Evolutionary conservation across 2,888 invertebrate genomes (phyloP), one percentile per base, ranked within the genome.

Genomic region (Uloborus plumipes): DNA sequence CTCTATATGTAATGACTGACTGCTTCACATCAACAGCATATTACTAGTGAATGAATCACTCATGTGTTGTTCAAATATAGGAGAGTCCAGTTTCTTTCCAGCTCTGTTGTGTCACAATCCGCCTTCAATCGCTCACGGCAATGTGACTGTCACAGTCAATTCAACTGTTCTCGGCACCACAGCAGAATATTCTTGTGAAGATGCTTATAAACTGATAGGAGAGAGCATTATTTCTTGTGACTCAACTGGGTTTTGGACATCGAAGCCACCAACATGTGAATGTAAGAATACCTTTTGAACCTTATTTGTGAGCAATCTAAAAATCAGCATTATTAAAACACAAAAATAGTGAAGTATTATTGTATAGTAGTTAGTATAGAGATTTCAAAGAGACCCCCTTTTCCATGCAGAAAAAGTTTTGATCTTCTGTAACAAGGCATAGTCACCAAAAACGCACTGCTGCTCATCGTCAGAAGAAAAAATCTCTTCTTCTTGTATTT

Each of bases 181-280:
- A 53, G 93, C 94, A 0, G 93, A 94, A 87, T 95, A 95, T 88
- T 90, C 91, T 7, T 96, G 96, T 88, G 87, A 88, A 65, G 89
- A 91, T n/a, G 94, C 94, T 0, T 94, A 91, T 88, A 91, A 90
- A 83, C 89, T 96, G 71, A 90, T 91, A 26, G 96, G 96, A 18
- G 90, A 93, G 0, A 90, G 91, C 15, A 90, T 91, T 70, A 90
- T 94, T 51, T 91, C 91, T 22, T 97, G 97, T 86, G 90, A 94
- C 74, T 91, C 93, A 16, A 93, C 92, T 62, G 96, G 96, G 0
- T 92, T 93, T 82, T 96, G 95, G 92, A 95, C 95, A 88, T 92
- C 92, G 71, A 90, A 92, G 0, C 90, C 94, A 66, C 96, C 96
- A 0, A 91, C 90, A 66, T 97, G 96, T 88, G 91, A 91, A 88